phyloP scores from a whole-genome alignment of 2,888 invertebrate genomes.

The Melangyna quadrimaculata region DNA sequence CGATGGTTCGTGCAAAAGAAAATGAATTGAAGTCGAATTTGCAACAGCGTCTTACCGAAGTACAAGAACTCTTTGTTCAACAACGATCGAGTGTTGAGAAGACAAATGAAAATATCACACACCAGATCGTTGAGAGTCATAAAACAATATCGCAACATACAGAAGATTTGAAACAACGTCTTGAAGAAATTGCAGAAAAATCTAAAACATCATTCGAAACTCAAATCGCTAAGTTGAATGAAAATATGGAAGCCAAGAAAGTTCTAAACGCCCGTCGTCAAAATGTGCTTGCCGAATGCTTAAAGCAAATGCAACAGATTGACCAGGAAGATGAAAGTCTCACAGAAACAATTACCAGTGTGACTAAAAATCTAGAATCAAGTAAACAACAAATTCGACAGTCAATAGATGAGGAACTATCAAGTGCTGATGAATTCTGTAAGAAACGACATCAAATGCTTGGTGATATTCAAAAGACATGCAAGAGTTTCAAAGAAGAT shows the following conservation, averaged over 20 bases:
- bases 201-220: conserved; percentile 54
- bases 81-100: conserved; percentile 74
- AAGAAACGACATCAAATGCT: conserved; percentile 15
- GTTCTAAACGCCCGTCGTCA: conserved; percentile 74
- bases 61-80: conserved; percentile 74
- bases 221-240: conserved; percentile 72
- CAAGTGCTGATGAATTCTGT: conserved; percentile 37
- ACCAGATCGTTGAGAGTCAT: conserved; percentile 71
- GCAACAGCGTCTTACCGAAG: conserved; percentile 72
- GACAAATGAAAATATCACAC: conserved; percentile 73
- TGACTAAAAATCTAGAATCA: conserved; percentile 74
- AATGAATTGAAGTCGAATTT: conserved; percentile 73
- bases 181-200: conserved; percentile 57
- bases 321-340: conserved; percentile 78
- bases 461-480: conserved; percentile 15
- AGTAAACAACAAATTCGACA: conserved; percentile 45
- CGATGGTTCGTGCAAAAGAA: conserved; percentile 74
- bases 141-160: conserved; percentile 72
- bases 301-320: conserved; percentile 80
- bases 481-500: conserved; percentile 33
- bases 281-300: conserved; percentile 73
- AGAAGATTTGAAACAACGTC: conserved; percentile 73
- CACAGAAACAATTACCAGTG: conserved; percentile 73
- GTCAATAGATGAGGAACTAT: conserved; percentile 6
- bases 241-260: conserved; percentile 73